These are phyloP conservation scores for Heteronetta atricapilla DNA, from an alignment of 2,113 vertebrate genomes.

Conservation along the genomic window DNA sequence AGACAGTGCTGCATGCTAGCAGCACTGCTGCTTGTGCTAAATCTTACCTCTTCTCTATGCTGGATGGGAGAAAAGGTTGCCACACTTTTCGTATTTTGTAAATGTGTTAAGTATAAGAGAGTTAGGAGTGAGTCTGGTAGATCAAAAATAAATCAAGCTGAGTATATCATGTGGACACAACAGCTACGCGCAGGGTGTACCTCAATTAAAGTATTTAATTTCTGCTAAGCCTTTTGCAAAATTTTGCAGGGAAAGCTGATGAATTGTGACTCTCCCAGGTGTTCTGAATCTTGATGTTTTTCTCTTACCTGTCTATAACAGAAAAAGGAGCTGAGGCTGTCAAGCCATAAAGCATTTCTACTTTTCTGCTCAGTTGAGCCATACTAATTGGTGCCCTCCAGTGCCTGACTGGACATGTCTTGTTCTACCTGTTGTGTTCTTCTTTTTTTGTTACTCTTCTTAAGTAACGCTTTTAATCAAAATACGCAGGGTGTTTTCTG, in stretches of 20 bases:
- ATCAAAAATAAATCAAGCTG: not conserved
- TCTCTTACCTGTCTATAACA: not conserved
- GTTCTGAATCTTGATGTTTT: not conserved
- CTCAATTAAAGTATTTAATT: not conserved
- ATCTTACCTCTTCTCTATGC: not conserved
- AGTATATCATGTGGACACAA: not conserved
- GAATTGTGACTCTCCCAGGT: not conserved
- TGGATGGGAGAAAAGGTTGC: not conserved
- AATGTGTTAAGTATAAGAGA: not conserved
- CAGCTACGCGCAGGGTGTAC: not conserved
- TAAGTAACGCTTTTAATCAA: not conserved
- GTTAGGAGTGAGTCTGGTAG: not conserved
- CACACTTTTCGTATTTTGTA: rapidly evolving
- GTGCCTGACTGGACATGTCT: not conserved
- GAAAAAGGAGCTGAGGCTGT: not conserved
- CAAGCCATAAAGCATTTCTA: not conserved
- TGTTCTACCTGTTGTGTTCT: not conserved
- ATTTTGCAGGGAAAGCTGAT: not conserved
- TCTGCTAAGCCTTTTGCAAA: not conserved
- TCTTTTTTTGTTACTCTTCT: not conserved
- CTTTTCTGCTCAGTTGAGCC: not conserved
- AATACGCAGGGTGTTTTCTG: not conserved
- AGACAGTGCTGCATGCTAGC: not conserved
- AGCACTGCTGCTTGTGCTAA: not conserved
- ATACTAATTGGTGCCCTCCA: not conserved